phyloP scores from a whole-genome alignment of 1,140 invertebrate genomes.

The Linepithema humile region DNA sequence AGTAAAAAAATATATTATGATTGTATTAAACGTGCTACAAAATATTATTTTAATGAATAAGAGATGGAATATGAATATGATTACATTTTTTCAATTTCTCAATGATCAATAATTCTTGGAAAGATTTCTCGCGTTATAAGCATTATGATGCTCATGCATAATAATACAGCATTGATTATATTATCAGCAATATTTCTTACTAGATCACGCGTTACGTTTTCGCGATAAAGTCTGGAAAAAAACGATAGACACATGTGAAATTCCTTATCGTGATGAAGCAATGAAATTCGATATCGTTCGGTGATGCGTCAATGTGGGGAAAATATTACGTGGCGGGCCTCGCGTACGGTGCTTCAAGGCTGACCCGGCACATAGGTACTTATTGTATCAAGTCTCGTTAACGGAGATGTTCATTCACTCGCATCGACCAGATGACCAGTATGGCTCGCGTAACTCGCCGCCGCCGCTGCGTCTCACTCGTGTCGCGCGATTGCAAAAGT shows the following conservation, averaged over 20 bases:
- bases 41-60: neutral
- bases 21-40: neutral
- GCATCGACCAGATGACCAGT: constrained; percentile 68
- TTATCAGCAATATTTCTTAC: neutral
- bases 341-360: constrained; percentile 78
- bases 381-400: constrained; percentile 85
- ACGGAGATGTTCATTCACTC: constrained; percentile 83
- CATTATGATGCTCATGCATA: neutral
- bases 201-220: neutral
- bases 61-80: neutral
- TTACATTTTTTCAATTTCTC: neutral
- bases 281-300: constrained; percentile 31
- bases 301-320: constrained; percentile 7
- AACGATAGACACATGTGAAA: neutral
- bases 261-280: constrained; percentile 8
- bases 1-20: neutral
- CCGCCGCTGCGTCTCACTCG: constrained; percentile 66
- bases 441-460: constrained; percentile 61
- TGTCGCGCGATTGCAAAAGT: neutral
- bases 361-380: constrained; percentile 81
- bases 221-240: neutral
- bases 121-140: neutral
- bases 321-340: constrained; percentile 58
- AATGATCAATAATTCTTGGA: neutral
- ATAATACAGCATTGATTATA: constrained; percentile 4